Base-by-base conservation (phyloP, 1,140 invertebrate genomes). In the Drosophila takahashii region DNA sequence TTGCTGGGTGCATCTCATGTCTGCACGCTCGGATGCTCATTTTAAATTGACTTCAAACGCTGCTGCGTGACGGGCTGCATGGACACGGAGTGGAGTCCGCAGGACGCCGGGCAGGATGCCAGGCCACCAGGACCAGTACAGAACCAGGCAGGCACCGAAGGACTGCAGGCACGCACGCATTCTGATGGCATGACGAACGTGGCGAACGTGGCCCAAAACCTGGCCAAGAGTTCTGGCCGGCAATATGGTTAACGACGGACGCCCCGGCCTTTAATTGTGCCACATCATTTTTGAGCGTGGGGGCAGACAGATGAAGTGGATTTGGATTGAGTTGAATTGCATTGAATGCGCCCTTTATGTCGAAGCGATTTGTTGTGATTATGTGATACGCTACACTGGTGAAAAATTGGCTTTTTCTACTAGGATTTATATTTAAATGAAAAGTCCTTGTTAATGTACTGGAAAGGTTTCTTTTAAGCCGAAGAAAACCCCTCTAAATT, bases 41-140 rank as follows among this genome's bases (percentile, higher is more conserved):
- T 89, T 90, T 90, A 89, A 89, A 89, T 89, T 89, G 84, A 89
- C 84, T 89, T 89, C 85, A 89, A 89, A 89, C 80, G 84, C 83
- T 90, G 79, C 80, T 89, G 80, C 84, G 84, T 89, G 84, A 89
- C 80, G 80, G 61, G 74, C 85, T 70, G 84, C 79, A 74, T 89
- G 83, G 75, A 78, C 77, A 78, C 75, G 77, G 51, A 71, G 73
- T 69, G 52, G 44, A 70, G 74, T 70, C 59, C 36, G 65, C 66
- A 70, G 70, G 67, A 70, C 61, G 73, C 42, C 70, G 53, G 76
- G 44, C 79, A 77, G 77, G 78, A 58, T 48, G 54, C 42, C 72
- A 16, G 69, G 41, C 22, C 62, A 54, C 51, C 75, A 64, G 67
- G 45, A 65, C 47, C 29, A 37, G 41, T 16, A 44, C 7, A 4